phyloP scores from a whole-genome alignment of 2,888 invertebrate species.

The Empis stercorea region DNA sequence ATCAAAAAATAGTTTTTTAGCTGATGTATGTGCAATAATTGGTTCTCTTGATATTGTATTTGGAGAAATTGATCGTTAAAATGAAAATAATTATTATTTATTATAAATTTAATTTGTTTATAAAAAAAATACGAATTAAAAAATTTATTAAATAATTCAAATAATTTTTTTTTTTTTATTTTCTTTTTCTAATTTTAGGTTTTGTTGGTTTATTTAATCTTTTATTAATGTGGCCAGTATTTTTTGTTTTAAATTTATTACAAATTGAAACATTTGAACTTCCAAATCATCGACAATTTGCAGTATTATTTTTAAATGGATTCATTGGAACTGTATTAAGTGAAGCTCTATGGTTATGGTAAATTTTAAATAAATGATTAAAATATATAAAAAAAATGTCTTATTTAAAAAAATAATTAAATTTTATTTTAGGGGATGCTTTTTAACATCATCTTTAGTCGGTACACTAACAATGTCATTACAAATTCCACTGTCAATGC shows the following conservation, averaged over 20 bases:
- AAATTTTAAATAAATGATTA: constrained; percentile 26
- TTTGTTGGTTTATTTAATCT: constrained; percentile 87
- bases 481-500: constrained; percentile 79
- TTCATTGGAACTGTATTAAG: constrained; percentile 82
- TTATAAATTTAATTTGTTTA: background rate
- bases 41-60: constrained; percentile 53
- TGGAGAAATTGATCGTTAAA: constrained; percentile 47
- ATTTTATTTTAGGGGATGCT: constrained; percentile 88
- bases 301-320: constrained; percentile 70
- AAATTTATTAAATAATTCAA: too few species aligned
- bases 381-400: background rate
- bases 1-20: constrained; percentile 51
- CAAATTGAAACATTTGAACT: constrained; percentile 74
- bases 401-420: background rate
- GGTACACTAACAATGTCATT: constrained; percentile 78
- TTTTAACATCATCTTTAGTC: constrained; percentile 80
- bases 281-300: constrained; percentile 71
- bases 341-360: constrained; percentile 89
- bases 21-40: constrained; percentile 68
- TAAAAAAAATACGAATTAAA: background rate
- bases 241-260: constrained; percentile 73
- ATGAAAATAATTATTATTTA: background rate
- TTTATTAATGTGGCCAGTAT: constrained; percentile 77
- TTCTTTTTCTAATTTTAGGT: constrained; percentile 46
- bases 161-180: constrained; percentile 4